Evolutionary conservation across 2,888 invertebrate genomes (phyloP).

Genomic region (Nymphalis urticae): DNA sequence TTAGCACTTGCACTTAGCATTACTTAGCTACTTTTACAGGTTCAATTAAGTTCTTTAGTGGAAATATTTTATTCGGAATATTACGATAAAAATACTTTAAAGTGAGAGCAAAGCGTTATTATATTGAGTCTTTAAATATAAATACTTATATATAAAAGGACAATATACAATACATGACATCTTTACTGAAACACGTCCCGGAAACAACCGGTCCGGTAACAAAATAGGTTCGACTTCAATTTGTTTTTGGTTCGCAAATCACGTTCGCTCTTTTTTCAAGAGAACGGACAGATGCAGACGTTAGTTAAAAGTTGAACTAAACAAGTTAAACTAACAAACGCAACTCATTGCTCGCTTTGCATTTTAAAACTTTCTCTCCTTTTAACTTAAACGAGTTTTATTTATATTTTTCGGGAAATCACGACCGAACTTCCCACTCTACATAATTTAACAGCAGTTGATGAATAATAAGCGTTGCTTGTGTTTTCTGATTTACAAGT

Average conservation of each 20-base stretch:
- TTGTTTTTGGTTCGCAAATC: constrained; percentile 7
- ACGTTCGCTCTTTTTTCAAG: constrained; percentile 8
- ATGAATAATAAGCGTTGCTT: background rate
- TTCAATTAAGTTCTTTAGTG: too few relatives aligned
- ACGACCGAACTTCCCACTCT: constrained; percentile 9
- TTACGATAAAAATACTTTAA: too few relatives aligned
- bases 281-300: constrained; percentile 14
- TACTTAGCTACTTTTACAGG: too few relatives aligned
- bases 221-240: constrained; percentile 5
- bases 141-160: too few relatives aligned
- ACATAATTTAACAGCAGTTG: constrained; percentile 2
- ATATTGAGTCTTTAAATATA: too few relatives aligned
- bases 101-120: too few relatives aligned
- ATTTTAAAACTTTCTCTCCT: constrained; percentile 21
- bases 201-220: background rate
- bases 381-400: constrained; percentile 22
- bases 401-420: constrained; percentile 19
- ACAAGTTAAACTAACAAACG: constrained; percentile 24
- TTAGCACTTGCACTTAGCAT: too few relatives aligned
- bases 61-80: too few relatives aligned
- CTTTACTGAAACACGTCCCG: background rate
- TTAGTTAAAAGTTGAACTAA: constrained; percentile 22
- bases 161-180: background rate
- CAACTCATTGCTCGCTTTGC: constrained; percentile 19
- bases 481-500: background rate